Percentiles rank a stretch among this genome's conserved stretches.
phyloP scores from a whole-genome alignment of 2,888 invertebrate species.

The Drosophila nr. perissopoda region DNA sequence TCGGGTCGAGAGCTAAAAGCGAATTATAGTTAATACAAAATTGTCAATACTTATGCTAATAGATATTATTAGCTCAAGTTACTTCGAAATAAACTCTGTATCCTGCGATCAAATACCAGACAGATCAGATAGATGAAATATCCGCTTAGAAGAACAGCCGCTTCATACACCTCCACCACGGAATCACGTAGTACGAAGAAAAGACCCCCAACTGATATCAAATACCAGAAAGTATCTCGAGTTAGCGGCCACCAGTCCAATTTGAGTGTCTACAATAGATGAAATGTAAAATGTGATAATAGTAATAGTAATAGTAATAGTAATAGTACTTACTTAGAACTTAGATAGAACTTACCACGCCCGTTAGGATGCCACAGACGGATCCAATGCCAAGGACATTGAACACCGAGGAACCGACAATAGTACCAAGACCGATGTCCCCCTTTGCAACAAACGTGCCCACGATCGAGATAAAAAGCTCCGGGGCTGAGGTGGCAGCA shows the following conservation, averaged over 20 bases:
- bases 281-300: neutral
- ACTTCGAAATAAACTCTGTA: slow-evolving; percentile 35
- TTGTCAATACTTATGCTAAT: neutral
- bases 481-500: slow-evolving; percentile 95
- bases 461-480: slow-evolving; percentile 93
- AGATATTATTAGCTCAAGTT: neutral
- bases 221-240: slow-evolving; percentile 56
- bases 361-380: slow-evolving; percentile 90
- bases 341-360: slow-evolving; percentile 60
- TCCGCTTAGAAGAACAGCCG: neutral
- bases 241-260: slow-evolving; percentile 68
- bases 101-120: slow-evolving; percentile 39
- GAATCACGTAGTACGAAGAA: slow-evolving; percentile 31
- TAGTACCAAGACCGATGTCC: slow-evolving; percentile 92
- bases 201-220: slow-evolving; percentile 31
- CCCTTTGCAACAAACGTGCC: slow-evolving; percentile 92
- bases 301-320: neutral
- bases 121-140: slow-evolving; percentile 37
- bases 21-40: too few relatives aligned
- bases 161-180: slow-evolving; percentile 18
- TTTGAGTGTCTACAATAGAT: slow-evolving; percentile 1
- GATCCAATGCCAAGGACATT: slow-evolving; percentile 92
- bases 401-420: slow-evolving; percentile 93
- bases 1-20: slow-evolving; percentile 7
- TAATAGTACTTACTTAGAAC: neutral